Conservation (phyloP, 1,140 invertebrate genomes). For the Formica selysi region DNA sequence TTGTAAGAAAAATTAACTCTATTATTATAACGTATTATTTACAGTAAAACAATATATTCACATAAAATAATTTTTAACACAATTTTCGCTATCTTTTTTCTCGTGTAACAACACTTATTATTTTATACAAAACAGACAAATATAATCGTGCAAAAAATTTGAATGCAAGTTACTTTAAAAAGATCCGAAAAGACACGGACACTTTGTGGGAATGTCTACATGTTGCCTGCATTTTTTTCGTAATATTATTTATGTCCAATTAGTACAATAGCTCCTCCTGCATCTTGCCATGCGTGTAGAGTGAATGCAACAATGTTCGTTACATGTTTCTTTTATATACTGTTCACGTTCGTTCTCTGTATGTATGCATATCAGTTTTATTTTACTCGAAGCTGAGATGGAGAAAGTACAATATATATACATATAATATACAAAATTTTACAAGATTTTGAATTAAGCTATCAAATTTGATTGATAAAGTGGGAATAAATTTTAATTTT, state of each 20-base stretch:
- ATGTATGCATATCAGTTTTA: slow-evolving; percentile 5
- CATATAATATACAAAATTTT: neutral
- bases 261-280: slow-evolving; percentile 54
- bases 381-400: slow-evolving; percentile 18
- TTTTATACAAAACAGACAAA: neutral
- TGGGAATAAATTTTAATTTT: neutral
- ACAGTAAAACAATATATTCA: neutral
- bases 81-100: neutral
- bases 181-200: slow-evolving; percentile 4
- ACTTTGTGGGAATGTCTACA: slow-evolving; percentile 38
- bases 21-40: neutral
- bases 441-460: neutral
- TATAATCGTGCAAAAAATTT: neutral
- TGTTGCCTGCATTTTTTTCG: slow-evolving; percentile 53
- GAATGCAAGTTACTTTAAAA: neutral
- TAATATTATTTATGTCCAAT: slow-evolving; percentile 47
- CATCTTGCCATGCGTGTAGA: slow-evolving; percentile 57
- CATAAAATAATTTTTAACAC: neutral
- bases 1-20: neutral
- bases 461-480: slow-evolving; percentile 11
- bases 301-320: slow-evolving; percentile 54
- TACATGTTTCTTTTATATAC: slow-evolving; percentile 61
- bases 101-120: neutral
- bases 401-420: neutral
- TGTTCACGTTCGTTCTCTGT: slow-evolving; percentile 31